phyloP scores from a whole-genome alignment of 2,888 invertebrate genomes.

The Morpho achilles region DNA sequence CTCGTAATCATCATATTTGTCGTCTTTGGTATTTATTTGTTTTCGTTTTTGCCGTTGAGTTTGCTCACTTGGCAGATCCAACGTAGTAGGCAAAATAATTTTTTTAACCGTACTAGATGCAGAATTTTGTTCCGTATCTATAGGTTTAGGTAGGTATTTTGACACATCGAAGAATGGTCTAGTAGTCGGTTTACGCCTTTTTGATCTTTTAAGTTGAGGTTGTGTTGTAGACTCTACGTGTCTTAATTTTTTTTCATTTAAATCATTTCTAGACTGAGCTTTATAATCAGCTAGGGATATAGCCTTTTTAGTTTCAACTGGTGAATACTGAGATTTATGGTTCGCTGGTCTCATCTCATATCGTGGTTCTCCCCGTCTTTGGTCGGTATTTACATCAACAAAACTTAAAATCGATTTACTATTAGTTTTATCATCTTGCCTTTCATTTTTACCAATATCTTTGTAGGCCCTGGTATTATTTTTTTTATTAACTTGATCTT shows the following conservation, averaged over 20 bases:
- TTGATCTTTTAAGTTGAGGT: slow-evolving; percentile 17
- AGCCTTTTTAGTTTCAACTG: slow-evolving; percentile 52
- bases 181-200: slow-evolving; percentile 27
- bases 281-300: slow-evolving; percentile 55
- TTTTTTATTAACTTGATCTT: slow-evolving; percentile 47
- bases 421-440: slow-evolving; percentile 39
- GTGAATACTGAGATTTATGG: slow-evolving; percentile 56
- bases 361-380: slow-evolving; percentile 63
- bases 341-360: slow-evolving; percentile 58
- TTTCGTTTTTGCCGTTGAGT: slow-evolving; percentile 10
- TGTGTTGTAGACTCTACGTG: slow-evolving; percentile 16
- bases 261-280: slow-evolving; percentile 21
- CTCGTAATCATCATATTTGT: slow-evolving; percentile 46
- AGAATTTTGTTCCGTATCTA: slow-evolving; percentile 42
- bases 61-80: slow-evolving; percentile 16
- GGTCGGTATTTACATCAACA: slow-evolving; percentile 54
- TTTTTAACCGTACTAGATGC: slow-evolving; percentile 45
- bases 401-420: slow-evolving; percentile 38
- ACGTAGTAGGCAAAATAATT: slow-evolving; percentile 35
- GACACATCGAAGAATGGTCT: slow-evolving; percentile 42
- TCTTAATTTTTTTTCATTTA: slow-evolving; percentile 27
- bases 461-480: slow-evolving; percentile 49
- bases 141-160: slow-evolving; percentile 38
- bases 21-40: slow-evolving; percentile 22
- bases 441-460: slow-evolving; percentile 59